Percentiles rank a stretch among this genome's conserved stretches.
Evolutionary conservation across 2,113 vertebrate genomes (phyloP).

Genomic region (Phyllostomus discolor): DNA sequence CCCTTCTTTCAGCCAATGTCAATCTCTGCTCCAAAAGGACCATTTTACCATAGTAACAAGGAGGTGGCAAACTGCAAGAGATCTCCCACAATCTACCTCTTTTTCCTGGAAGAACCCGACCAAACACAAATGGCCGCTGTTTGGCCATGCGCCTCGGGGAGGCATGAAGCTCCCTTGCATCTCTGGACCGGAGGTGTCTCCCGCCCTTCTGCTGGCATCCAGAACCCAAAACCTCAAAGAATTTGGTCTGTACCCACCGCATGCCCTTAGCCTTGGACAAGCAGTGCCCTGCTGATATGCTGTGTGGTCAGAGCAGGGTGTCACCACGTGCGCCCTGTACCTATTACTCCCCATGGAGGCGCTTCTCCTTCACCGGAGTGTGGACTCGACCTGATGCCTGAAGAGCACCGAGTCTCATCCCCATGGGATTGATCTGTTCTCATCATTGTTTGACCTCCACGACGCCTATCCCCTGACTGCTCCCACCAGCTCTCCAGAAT

Average conservation of each 20-base stretch:
- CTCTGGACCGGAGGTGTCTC: not conserved
- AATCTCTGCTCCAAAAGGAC: not conserved
- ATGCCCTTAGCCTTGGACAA: not conserved
- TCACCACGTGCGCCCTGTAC: rapidly evolving
- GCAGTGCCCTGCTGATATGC: not conserved
- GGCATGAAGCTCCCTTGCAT: not conserved
- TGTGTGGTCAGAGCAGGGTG: rapidly evolving
- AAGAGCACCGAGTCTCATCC: not conserved
- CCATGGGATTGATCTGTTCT: not conserved
- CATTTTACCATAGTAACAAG: not conserved
- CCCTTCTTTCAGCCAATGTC: not conserved
- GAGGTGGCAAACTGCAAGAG: not conserved
- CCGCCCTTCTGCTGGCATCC: not conserved
- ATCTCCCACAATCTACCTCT: not conserved
- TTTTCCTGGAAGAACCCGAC: not conserved
- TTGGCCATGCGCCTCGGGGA: not conserved
- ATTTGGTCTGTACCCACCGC: not conserved
- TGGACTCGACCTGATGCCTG: not conserved
- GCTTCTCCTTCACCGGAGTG: not conserved
- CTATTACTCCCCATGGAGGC: not conserved
- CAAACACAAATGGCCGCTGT: not conserved
- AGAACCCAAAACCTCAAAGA: not conserved
- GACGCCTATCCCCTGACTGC: not conserved
- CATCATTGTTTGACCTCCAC: not conserved
- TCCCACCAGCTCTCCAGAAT: not conserved